A percentile compares a stretch with the other conserved stretches of the same genome.
Evolutionary conservation across 2,113 vertebrate genomes (phyloP).

Genomic region (Hirundichthys speculiger): DNA sequence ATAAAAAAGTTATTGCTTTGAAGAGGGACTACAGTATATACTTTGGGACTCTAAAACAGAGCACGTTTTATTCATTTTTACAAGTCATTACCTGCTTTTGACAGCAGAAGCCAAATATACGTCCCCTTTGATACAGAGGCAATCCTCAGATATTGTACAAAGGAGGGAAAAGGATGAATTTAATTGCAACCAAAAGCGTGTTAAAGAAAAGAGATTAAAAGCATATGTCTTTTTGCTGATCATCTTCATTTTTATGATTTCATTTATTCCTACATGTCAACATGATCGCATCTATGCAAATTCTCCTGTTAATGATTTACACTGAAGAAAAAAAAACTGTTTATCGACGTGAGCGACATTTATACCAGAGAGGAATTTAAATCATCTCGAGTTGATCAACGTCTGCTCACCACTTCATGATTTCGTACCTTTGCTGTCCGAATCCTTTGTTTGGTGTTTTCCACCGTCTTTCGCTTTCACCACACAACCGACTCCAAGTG

Average conservation of each 20-base stretch:
- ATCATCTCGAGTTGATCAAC: too few relatives aligned
- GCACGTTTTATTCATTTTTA: not conserved
- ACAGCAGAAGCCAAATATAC: not conserved
- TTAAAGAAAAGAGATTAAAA: too few relatives aligned
- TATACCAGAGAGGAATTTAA: not conserved
- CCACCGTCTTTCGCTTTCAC: constrained; percentile 49
- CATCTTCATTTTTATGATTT: too few relatives aligned
- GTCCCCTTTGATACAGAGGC: not conserved
- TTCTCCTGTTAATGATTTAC: too few relatives aligned
- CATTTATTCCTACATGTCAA: too few relatives aligned
- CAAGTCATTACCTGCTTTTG: not conserved
- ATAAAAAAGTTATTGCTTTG: not conserved
- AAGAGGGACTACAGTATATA: not conserved
- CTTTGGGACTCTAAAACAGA: not conserved
- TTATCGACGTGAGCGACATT: too few relatives aligned
- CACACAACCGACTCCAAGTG: constrained; percentile 77
- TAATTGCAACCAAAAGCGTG: too few relatives aligned
- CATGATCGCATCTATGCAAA: too few relatives aligned
- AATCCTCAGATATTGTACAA: not conserved
- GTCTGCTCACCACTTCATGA: not conserved
- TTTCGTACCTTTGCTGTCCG: constrained; percentile 48
- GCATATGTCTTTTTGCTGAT: too few relatives aligned
- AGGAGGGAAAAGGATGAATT: not conserved
- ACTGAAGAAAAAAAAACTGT: too few relatives aligned
- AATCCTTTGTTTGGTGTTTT: constrained; percentile 25